Percentiles rank a stretch among this genome's conserved stretches.
Evolutionary conservation across 2,113 vertebrate genomes (phyloP).

Genomic region (Mormyrus iriodes): DNA sequence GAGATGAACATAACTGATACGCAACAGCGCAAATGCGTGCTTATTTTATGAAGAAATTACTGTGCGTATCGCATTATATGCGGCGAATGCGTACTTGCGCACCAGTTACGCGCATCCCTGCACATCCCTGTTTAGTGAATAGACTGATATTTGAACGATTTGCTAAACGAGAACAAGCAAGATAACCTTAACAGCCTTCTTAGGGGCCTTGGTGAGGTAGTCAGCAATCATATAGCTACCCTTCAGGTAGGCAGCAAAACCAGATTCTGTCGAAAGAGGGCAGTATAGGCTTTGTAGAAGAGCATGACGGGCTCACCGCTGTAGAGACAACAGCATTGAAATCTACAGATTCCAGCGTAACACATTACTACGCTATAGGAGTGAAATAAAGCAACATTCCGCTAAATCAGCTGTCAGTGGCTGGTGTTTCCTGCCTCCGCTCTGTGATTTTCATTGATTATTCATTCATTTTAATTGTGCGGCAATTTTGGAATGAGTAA

Average conservation of each 20-base stretch:
- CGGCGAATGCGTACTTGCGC: neutral
- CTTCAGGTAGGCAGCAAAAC: neutral
- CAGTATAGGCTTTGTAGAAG: neutral
- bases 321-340: neutral
- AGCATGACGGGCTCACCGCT: neutral
- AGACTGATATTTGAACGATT: neutral
- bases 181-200: neutral
- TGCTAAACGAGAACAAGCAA: neutral
- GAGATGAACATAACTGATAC: neutral
- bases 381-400: neutral
- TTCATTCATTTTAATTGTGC: neutral
- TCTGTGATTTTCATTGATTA: neutral
- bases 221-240: neutral
- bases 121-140: neutral
- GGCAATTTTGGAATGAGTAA: neutral
- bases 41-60: neutral
- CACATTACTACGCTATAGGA: neutral
- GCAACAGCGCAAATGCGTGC: neutral
- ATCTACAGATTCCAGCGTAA: neutral
- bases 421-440: neutral
- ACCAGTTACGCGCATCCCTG: neutral
- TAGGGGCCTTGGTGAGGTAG: neutral
- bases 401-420: neutral
- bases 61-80: neutral
- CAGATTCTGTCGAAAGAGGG: neutral